Evolutionary conservation across 2,888 invertebrate species (phyloP).

Genomic region (Lasioglossum calceatum): DNA sequence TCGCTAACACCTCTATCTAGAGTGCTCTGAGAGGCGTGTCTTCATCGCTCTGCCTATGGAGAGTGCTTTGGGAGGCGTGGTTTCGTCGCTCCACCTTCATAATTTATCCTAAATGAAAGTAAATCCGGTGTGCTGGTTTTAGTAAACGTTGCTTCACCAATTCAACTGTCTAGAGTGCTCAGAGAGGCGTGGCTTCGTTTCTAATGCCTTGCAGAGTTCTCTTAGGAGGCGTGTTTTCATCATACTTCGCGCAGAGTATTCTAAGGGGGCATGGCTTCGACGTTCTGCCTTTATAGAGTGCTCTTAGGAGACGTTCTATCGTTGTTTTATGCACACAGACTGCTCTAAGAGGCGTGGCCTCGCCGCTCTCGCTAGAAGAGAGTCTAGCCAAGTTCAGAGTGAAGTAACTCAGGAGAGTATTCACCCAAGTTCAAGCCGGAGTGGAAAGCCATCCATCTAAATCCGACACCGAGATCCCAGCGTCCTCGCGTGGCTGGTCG

Average conservation of each 20-base stretch:
- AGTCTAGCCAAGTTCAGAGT: neutral
- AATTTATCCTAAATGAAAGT: too few species aligned
- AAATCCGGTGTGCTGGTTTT: too few species aligned
- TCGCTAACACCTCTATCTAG: too few species aligned
- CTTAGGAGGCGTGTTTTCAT: neutral
- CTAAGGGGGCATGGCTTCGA: neutral
- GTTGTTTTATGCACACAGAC: neutral
- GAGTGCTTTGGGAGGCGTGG: too few species aligned
- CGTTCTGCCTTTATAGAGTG: neutral
- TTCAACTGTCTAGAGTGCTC: neutral
- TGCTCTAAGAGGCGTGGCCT: neutral
- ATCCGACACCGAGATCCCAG: neutral
- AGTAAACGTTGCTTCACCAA: too few species aligned
- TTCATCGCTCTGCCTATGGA: too few species aligned
- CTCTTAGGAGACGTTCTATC: too few species aligned
- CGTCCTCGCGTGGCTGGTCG: constrained; percentile 37
- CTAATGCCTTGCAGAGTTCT: neutral
- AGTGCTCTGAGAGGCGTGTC: neutral
- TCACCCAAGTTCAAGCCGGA: neutral
- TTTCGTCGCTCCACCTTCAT: neutral
- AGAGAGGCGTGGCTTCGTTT: neutral
- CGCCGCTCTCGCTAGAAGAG: neutral
- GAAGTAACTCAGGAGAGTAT: neutral
- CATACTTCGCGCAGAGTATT: neutral
- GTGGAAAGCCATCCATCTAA: neutral